Conservation (phyloP, 2,888 invertebrate species). For the Mactromeris polynyma region DNA sequence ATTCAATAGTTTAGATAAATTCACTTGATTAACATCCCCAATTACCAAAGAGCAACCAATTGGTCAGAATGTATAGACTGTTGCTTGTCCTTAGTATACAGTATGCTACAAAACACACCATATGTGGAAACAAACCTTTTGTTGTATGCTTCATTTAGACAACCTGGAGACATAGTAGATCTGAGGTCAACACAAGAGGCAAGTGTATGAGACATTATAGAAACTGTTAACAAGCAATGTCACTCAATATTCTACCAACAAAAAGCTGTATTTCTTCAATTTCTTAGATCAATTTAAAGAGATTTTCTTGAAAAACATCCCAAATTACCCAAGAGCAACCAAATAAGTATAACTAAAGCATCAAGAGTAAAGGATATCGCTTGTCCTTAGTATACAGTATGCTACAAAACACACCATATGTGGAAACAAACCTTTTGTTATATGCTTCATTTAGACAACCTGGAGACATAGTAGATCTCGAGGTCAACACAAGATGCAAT, state of each 20-base stretch:
- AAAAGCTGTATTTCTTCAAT: too few relatives aligned
- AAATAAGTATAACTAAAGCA: too few relatives aligned
- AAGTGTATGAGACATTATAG: not conserved
- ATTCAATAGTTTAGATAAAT: too few relatives aligned
- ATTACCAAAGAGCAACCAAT: too few relatives aligned
- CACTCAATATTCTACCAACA: too few relatives aligned
- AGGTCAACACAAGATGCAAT: constrained; percentile 22
- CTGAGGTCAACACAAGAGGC: not conserved
- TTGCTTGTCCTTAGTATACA: constrained; percentile 41
- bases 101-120: constrained; percentile 12
- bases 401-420: constrained; percentile 30
- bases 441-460: constrained; percentile 30
- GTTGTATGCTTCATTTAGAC: constrained; percentile 15
- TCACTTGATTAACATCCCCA: too few relatives aligned
- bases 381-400: constrained; percentile 43
- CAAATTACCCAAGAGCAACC: too few relatives aligned
- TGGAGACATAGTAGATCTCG: not conserved
- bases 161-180: not conserved
- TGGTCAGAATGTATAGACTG: not conserved
- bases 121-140: constrained; percentile 38
- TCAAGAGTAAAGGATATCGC: constrained; percentile 1
- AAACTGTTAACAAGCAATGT: too few relatives aligned
- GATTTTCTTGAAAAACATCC: too few relatives aligned
- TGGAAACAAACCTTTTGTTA: constrained; percentile 42
- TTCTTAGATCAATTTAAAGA: too few relatives aligned